phyloP scores from a whole-genome alignment of 2,888 invertebrate genomes.

The Selenia dentaria region DNA sequence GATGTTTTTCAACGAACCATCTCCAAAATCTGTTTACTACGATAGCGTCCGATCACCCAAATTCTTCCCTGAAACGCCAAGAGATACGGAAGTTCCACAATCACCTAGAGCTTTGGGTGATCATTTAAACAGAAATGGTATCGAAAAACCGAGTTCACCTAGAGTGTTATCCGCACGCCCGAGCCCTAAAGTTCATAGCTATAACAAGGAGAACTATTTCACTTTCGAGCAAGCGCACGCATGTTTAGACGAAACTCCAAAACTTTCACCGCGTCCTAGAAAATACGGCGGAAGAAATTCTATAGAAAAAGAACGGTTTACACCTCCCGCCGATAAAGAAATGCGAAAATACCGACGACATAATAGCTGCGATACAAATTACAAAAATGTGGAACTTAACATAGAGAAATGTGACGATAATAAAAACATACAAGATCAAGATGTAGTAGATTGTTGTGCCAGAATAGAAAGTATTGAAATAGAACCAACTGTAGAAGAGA shows the following conservation, averaged over 20 bases:
- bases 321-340: slow-evolving; percentile 74
- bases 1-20: slow-evolving; percentile 73
- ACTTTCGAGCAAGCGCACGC: slow-evolving; percentile 59
- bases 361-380: slow-evolving; percentile 73
- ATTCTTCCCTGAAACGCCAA: slow-evolving; percentile 73
- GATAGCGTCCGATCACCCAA: slow-evolving; percentile 75
- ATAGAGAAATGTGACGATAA: slow-evolving; percentile 61
- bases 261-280: slow-evolving; percentile 60
- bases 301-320: slow-evolving; percentile 69
- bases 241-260: slow-evolving; percentile 51
- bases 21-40: slow-evolving; percentile 75
- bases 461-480: slow-evolving; percentile 63
- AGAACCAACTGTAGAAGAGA: slow-evolving; percentile 55
- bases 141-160: slow-evolving; percentile 71
- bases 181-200: slow-evolving; percentile 72
- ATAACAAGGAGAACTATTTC: slow-evolving; percentile 77
- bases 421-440: slow-evolving; percentile 52
- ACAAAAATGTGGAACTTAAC: slow-evolving; percentile 67
- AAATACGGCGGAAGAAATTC: slow-evolving; percentile 74
- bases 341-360: slow-evolving; percentile 68
- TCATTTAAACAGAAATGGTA: slow-evolving; percentile 66
- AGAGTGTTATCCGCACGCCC: slow-evolving; percentile 61
- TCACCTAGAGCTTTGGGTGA: slow-evolving; percentile 67
- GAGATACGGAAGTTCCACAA: slow-evolving; percentile 65
- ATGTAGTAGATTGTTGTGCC: slow-evolving; percentile 73